A percentile compares a stretch with the other conserved stretches of the same genome.
phyloP scores from a whole-genome alignment of 2,888 invertebrate genomes.

The Rhaphigaster nebulosa region DNA sequence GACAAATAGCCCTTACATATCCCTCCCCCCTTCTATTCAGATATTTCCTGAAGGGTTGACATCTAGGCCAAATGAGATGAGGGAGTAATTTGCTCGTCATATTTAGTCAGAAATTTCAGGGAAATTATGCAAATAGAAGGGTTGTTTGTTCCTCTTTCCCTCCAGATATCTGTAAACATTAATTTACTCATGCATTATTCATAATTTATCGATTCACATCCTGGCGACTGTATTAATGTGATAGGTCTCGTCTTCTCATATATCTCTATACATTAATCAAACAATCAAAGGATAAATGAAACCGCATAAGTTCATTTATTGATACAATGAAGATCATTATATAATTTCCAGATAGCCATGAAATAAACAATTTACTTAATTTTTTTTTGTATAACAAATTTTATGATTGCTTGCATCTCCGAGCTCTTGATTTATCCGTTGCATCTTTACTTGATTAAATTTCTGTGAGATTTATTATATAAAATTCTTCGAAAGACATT shows the following conservation, averaged over 20 bases:
- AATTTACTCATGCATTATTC: conserved; percentile 7
- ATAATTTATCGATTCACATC: not conserved
- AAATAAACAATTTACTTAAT: not conserved
- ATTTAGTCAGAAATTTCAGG: conserved; percentile 21
- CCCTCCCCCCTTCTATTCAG: not conserved
- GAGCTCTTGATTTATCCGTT: not conserved
- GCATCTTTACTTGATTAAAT: not conserved
- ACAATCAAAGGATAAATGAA: not conserved
- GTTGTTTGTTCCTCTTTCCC: conserved; percentile 11
- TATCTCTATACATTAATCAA: not conserved
- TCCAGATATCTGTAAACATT: conserved; percentile 28
- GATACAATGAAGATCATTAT: not conserved
- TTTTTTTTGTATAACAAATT: no score
- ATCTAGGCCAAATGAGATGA: not conserved
- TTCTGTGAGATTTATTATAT: no score
- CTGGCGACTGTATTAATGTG: not conserved
- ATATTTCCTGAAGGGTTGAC: conserved; percentile 31
- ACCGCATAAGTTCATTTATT: not conserved
- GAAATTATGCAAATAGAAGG: conserved; percentile 11
- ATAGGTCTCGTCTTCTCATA: not conserved
- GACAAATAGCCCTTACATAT: conserved; percentile 8
- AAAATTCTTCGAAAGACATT: no score
- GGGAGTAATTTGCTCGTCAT: conserved; percentile 7
- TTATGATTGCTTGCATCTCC: no score
- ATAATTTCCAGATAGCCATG: not conserved